phyloP scores from a whole-genome alignment of 2,888 invertebrate species.

The Aricia artaxerxes region DNA sequence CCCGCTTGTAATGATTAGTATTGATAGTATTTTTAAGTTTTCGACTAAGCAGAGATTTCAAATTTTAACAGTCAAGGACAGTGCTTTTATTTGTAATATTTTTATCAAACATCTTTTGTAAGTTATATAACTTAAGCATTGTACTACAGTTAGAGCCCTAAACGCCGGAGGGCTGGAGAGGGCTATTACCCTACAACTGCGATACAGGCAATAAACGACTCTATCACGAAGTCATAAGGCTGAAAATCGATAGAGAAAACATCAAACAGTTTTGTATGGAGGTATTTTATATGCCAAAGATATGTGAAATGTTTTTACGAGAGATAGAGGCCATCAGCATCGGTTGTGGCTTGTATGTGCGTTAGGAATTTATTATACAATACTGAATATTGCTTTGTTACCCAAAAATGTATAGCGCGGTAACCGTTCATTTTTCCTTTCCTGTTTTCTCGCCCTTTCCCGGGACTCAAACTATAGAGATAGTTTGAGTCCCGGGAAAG shows the following conservation, averaged over 20 bases:
- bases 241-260: background rate
- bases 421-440: too few species aligned
- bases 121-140: background rate
- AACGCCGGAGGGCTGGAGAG: background rate
- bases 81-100: too few species aligned
- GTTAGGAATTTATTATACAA: background rate
- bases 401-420: too few species aligned
- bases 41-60: too few species aligned
- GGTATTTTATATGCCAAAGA: slow-evolving; percentile 16
- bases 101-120: slow-evolving; percentile 4
- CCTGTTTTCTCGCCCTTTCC: too few species aligned
- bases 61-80: too few species aligned
- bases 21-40: too few species aligned
- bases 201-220: background rate
- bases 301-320: slow-evolving; percentile 17
- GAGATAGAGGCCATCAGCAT: background rate
- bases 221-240: background rate
- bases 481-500: too few species aligned
- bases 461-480: too few species aligned
- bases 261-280: slow-evolving; percentile 3
- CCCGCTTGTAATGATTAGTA: too few species aligned
- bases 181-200: background rate
- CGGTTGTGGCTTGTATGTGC: slow-evolving; percentile 9
- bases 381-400: too few species aligned
- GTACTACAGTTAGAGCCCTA: background rate